Percentiles rank a stretch among this genome's conserved stretches.
Conservation (phyloP, 2,113 vertebrate genomes). For the Taxidea taxus region DNA sequence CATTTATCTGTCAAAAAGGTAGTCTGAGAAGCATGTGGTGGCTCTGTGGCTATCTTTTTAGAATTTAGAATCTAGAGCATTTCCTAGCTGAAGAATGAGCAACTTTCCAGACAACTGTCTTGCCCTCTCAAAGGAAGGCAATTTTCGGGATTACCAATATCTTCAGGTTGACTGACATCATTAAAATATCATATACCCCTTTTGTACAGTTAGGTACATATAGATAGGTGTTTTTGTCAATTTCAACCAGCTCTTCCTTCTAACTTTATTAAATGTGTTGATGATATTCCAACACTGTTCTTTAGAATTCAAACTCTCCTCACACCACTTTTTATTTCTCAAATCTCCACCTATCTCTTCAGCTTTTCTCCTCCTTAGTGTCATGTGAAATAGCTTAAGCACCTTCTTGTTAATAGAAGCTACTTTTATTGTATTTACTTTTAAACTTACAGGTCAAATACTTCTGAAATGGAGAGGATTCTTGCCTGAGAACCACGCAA, state of each 20-base stretch:
- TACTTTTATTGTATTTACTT: not conserved
- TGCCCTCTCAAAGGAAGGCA: not conserved
- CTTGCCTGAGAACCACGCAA: not conserved
- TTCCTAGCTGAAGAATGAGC: not conserved
- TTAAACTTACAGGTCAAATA: not conserved
- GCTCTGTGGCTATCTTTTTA: not conserved
- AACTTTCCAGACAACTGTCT: not conserved
- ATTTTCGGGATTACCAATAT: not conserved
- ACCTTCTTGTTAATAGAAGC: not conserved
- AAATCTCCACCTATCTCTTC: not conserved
- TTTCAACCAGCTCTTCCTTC: not conserved
- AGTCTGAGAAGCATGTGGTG: not conserved
- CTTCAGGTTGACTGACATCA: not conserved
- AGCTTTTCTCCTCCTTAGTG: not conserved
- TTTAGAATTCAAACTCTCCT: not conserved
- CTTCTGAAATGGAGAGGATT: not conserved
- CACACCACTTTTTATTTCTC: not conserved
- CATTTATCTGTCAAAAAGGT: not conserved
- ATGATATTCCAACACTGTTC: not conserved
- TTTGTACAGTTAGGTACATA: not conserved
- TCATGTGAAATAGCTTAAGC: not conserved
- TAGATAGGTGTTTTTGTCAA: not conserved
- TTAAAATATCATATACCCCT: not conserved
- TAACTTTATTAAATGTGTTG: not conserved
- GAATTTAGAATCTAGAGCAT: not conserved